These are phyloP conservation scores for Talpa occidentalis DNA, from an alignment of 2,113 vertebrate species.

Conservation along the genomic window DNA sequence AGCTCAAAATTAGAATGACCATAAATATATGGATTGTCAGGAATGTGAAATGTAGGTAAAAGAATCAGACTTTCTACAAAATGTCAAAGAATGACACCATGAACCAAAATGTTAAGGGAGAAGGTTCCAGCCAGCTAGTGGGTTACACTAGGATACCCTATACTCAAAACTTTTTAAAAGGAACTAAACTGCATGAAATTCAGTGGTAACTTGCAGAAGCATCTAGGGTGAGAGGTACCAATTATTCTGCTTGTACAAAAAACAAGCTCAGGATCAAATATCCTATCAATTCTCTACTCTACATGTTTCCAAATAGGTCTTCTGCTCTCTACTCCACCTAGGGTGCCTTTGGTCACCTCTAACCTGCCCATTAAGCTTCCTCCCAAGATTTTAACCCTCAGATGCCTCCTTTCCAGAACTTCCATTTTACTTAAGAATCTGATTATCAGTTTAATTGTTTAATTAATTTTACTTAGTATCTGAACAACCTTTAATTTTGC, in stretches of 20 bases:
- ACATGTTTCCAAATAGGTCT: neutral
- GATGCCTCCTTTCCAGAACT: neutral
- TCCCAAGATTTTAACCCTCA: neutral
- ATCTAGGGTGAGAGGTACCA: neutral
- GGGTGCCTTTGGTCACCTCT: neutral
- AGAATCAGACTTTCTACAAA: constrained; percentile 2
- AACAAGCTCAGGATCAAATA: neutral
- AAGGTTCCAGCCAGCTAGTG: neutral
- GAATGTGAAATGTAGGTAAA: constrained; percentile 20
- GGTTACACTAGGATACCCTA: neutral
- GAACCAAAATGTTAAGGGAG: constrained; percentile 19
- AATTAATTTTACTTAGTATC: too few species aligned
- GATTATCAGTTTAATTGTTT: neutral
- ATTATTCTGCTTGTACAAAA: constrained; percentile 23
- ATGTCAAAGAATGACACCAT: neutral
- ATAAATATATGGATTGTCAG: neutral
- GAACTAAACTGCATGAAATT: neutral
- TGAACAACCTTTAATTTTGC: neutral
- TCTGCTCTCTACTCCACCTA: neutral
- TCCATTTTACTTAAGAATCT: constrained; percentile 38
- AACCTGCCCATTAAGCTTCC: neutral
- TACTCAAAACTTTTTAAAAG: neutral
- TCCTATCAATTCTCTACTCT: neutral
- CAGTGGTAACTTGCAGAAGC: neutral
- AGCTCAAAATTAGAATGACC: constrained; percentile 44